Evolutionary conservation across 2,797 vertebrate genomes (phyloP).

Genomic region (Arctocebus calabarensis): DNA sequence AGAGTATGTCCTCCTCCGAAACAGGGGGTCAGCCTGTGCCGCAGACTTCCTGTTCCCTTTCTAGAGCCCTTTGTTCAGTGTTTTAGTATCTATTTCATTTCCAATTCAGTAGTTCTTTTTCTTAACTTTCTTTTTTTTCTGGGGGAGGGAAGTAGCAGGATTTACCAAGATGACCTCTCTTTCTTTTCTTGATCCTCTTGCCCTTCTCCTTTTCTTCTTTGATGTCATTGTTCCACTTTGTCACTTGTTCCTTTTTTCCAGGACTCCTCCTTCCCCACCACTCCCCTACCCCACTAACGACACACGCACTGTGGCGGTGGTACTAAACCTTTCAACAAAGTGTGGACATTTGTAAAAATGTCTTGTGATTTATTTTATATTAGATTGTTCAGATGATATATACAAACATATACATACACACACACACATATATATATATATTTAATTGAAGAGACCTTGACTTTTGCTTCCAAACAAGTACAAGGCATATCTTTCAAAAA

Average conservation of each 20-base stretch:
- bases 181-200: not conserved
- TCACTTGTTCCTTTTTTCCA: not conserved
- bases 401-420: not conserved
- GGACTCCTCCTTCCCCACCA: accelerated
- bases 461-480: not conserved
- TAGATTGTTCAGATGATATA: not conserved
- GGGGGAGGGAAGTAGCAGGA: not conserved
- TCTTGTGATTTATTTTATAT: not conserved
- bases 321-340: not conserved
- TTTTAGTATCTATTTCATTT: not conserved
- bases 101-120: conserved; percentile 38
- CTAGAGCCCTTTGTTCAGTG: not conserved
- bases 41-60: not conserved
- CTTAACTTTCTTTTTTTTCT: not conserved
- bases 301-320: too few species aligned
- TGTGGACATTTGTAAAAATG: not conserved
- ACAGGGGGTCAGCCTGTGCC: not conserved
- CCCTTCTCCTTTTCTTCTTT: not conserved
- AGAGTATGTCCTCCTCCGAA: accelerated
- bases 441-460: not conserved
- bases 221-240: not conserved
- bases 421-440: too few species aligned
- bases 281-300: accelerated
- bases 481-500: not conserved
- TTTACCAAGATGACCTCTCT: not conserved